Evolutionary conservation across 2,113 vertebrate species (phyloP).

Genomic region (Callorhinus ursinus): DNA sequence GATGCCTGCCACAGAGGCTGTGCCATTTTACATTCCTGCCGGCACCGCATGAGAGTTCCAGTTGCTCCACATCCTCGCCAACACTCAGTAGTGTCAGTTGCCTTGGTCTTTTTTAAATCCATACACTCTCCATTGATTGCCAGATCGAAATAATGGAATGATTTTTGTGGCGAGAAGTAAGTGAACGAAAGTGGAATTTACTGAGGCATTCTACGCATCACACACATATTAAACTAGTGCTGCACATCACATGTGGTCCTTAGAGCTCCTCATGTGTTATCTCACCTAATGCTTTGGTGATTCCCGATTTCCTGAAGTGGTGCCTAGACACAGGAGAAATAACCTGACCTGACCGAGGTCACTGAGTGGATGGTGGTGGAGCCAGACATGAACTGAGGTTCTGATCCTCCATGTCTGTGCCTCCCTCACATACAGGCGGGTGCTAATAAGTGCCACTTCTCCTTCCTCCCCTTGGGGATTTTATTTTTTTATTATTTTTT

Average conservation of each 20-base stretch:
- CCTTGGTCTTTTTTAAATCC: neutral
- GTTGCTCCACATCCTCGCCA: neutral
- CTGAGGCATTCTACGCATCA: neutral
- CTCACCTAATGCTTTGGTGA: neutral
- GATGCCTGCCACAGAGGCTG: neutral
- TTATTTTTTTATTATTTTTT: neutral
- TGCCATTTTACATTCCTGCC: neutral
- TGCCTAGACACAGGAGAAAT: neutral
- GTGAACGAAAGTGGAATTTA: neutral
- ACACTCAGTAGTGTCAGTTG: neutral
- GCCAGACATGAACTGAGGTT: neutral
- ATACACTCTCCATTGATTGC: neutral
- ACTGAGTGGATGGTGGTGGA: neutral
- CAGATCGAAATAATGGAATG: neutral
- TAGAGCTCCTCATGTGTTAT: neutral
- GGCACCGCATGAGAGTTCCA: neutral
- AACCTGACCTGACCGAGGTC: neutral
- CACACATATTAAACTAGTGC: neutral
- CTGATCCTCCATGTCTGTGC: rapidly evolving
- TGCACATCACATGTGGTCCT: neutral
- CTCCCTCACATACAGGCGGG: neutral
- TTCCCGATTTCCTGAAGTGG: neutral
- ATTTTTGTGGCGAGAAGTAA: neutral
- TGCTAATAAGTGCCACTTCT: neutral
- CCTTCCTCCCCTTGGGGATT: neutral